Percentiles rank a stretch among this genome's conserved stretches.
phyloP scores from a whole-genome alignment of 2,797 vertebrate genomes.

The Hylomyscus alleni region DNA sequence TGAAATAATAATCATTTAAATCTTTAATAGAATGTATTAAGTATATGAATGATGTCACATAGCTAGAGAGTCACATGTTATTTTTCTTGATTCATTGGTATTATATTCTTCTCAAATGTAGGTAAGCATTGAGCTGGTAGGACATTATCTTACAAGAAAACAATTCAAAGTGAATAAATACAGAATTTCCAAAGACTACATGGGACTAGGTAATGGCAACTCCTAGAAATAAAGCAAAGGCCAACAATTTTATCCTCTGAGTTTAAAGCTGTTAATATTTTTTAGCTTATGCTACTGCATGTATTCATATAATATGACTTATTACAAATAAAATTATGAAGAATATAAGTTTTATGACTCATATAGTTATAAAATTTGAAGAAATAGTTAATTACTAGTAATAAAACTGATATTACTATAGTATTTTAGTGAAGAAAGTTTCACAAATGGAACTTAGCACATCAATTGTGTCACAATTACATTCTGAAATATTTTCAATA shows the following conservation, averaged over 20 bases:
- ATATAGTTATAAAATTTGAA: background rate
- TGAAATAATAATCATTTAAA: constrained; percentile 42
- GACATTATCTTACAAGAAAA: constrained; percentile 14
- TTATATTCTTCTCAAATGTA: constrained; percentile 35
- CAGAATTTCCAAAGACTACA: background rate
- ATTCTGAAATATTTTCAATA: background rate
- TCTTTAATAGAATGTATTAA: constrained; percentile 36
- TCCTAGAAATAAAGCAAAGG: background rate
- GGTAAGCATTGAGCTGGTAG: background rate
- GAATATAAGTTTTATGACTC: background rate
- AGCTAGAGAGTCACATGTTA: background rate
- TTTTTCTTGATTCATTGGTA: background rate
- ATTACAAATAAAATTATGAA: background rate
- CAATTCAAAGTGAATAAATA: constrained; percentile 51
- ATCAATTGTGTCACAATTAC: background rate
- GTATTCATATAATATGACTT: background rate
- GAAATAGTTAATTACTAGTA: background rate
- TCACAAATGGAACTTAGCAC: background rate
- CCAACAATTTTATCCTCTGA: background rate
- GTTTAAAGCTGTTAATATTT: background rate
- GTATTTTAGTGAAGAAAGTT: background rate
- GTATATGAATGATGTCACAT: background rate
- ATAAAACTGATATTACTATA: background rate
- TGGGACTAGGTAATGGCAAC: constrained; percentile 31
- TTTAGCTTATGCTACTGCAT: background rate